phyloP scores from a whole-genome alignment of 2,888 invertebrate genomes.

The Maniola hyperantus region DNA sequence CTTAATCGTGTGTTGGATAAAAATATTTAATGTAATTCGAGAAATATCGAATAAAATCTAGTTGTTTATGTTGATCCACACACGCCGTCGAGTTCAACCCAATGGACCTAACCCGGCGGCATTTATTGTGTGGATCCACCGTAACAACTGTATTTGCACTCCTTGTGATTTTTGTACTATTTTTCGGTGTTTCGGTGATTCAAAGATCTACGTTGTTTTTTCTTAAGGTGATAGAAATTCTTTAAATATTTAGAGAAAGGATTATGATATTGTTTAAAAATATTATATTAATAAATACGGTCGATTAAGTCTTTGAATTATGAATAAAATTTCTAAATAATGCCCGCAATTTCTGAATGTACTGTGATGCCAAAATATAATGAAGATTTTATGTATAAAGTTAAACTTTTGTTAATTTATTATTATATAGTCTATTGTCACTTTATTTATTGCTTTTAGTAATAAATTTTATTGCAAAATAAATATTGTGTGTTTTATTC shows the following conservation, averaged over 20 bases:
- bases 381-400: constrained; percentile 59
- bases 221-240: neutral
- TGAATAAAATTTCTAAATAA: constrained; percentile 4
- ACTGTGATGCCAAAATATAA: constrained; percentile 80
- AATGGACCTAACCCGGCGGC: too few species aligned
- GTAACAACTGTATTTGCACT: neutral
- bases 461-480: constrained; percentile 64
- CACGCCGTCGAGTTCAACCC: too few species aligned
- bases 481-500: constrained; percentile 13
- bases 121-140: too few species aligned
- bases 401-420: constrained; percentile 76
- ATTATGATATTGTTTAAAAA: constrained; percentile 11
- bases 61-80: neutral
- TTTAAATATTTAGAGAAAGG: constrained; percentile 6
- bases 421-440: constrained; percentile 78
- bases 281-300: neutral
- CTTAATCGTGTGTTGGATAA: neutral
- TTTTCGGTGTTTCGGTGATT: neutral
- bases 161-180: neutral
- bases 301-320: constrained; percentile 2
- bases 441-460: constrained; percentile 80
- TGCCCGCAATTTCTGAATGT: constrained; percentile 52
- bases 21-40: constrained; percentile 6
- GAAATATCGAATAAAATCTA: neutral
- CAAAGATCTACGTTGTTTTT: neutral